Conservation (phyloP, 1,140 invertebrate genomes). For the Apis mellifera region DNA sequence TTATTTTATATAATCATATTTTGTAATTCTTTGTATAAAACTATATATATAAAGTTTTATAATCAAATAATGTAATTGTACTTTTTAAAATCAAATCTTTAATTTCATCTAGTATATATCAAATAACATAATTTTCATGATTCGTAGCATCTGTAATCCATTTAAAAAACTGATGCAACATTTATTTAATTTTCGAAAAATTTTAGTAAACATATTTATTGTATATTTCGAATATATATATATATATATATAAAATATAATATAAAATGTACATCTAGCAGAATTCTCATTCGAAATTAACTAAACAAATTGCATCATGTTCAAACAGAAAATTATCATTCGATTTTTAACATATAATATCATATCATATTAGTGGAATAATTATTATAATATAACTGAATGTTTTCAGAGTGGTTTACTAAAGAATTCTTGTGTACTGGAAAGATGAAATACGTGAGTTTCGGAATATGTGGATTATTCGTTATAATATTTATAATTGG, state of each 20-base stretch:
- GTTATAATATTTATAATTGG: conserved; percentile 59
- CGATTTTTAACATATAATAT: not conserved
- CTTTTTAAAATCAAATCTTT: not conserved
- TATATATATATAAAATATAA: no score
- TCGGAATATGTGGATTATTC: conserved; percentile 24
- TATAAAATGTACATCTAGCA: no score
- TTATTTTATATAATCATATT: no score
- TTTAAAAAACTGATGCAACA: not conserved
- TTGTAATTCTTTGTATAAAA: no score
- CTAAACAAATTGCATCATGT: not conserved
- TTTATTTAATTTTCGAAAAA: no score
- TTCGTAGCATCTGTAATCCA: not conserved
- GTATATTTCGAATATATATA: no score
- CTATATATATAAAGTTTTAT: no score
- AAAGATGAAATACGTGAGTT: conserved; percentile 61
- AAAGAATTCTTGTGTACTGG: conserved; percentile 33
- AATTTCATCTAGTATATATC: not conserved
- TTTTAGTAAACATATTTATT: no score
- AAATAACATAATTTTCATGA: not conserved
- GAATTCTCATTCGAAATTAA: not conserved
- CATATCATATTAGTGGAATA: not conserved
- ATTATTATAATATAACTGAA: not conserved
- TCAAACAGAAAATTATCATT: not conserved
- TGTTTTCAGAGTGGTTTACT: conserved; percentile 30
- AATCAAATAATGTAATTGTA: no score